Evolutionary conservation across 2,888 invertebrate genomes (phyloP).

Genomic region (Platycnemis pennipes): DNA sequence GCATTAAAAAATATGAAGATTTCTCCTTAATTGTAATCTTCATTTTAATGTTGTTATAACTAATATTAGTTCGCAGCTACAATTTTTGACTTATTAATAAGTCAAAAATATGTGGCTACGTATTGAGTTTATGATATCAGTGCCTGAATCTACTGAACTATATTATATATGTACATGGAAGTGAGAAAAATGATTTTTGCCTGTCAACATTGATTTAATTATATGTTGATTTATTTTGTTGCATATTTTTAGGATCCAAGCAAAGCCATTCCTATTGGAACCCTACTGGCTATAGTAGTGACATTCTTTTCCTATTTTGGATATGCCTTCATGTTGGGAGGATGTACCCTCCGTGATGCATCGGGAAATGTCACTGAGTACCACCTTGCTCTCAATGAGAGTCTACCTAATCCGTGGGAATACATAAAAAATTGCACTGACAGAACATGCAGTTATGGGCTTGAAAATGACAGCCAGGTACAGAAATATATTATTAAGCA

Average conservation of each 20-base stretch:
- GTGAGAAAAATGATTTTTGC: no score
- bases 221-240: no score
- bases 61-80: no score
- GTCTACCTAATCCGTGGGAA: constrained; percentile 78
- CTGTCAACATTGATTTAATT: no score
- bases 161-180: not conserved
- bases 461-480: constrained; percentile 79
- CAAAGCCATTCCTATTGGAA: constrained; percentile 81
- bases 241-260: constrained; percentile 78
- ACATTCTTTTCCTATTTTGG: constrained; percentile 81
- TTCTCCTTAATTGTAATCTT: no score
- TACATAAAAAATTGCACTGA: constrained; percentile 73
- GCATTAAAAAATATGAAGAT: no score
- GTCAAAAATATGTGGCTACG: no score
- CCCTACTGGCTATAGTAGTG: constrained; percentile 81
- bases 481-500: not conserved
- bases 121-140: no score
- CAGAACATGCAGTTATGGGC: constrained; percentile 78
- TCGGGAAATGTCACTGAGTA: constrained; percentile 76
- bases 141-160: no score
- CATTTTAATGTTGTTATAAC: no score
- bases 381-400: constrained; percentile 76
- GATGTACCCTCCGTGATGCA: constrained; percentile 77
- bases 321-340: constrained; percentile 79
- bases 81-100: no score